Conservation (phyloP, 2,113 vertebrate species). For the Psammodynastes pulverulentus region DNA sequence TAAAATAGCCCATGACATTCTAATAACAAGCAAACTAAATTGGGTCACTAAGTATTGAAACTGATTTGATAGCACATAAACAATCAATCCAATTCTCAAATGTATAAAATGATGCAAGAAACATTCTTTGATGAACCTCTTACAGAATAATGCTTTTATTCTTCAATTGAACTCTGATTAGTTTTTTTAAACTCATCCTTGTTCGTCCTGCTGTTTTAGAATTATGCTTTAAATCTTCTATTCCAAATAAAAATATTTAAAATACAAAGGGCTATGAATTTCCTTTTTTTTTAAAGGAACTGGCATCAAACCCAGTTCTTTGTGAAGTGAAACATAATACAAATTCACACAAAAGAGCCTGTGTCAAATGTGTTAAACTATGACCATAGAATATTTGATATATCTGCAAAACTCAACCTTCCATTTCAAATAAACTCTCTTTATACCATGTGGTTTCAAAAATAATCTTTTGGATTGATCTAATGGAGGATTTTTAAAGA, state of each 20-base stretch:
- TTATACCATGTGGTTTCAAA: conserved; percentile 27
- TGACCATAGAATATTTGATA: background rate
- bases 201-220: conserved; percentile 4
- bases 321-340: conserved; percentile 11
- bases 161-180: background rate
- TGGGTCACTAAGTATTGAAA: background rate
- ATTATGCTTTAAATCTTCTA: conserved; percentile 10
- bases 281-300: conserved; percentile 12
- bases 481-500: conserved; percentile 2
- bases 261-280: background rate
- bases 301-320: conserved; percentile 11
- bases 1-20: background rate
- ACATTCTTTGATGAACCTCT: conserved; percentile 26
- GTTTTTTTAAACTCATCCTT: conserved; percentile 21
- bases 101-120: conserved; percentile 2
- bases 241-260: background rate
- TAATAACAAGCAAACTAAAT: background rate
- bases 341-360: conserved; percentile 25
- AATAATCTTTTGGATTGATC: conserved; percentile 22
- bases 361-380: conserved; percentile 6
- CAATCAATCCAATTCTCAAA: conserved; percentile 18
- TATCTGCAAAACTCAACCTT: conserved; percentile 5
- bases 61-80: background rate
- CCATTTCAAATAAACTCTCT: conserved; percentile 16
- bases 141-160: conserved; percentile 32